Conservation (phyloP, 2,113 vertebrate species). For the Lophius piscatorius region DNA sequence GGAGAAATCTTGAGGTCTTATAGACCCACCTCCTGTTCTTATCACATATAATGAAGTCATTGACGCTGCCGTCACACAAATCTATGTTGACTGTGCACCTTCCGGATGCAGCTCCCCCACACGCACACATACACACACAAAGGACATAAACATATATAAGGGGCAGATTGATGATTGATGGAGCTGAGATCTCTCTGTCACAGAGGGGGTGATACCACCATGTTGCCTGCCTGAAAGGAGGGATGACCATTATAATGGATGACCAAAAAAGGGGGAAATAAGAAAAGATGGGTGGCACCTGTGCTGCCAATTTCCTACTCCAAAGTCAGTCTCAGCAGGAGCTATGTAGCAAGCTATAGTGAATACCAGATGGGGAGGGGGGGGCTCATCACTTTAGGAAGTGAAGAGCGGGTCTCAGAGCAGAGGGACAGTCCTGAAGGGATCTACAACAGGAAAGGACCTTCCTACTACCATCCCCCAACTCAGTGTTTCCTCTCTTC, state of each 20-base stretch:
- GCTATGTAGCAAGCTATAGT: conserved; percentile 44
- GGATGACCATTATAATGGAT: conserved; percentile 23
- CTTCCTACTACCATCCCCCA: conserved; percentile 64
- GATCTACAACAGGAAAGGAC: conserved; percentile 57
- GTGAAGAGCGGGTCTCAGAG: conserved; percentile 30
- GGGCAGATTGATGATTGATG: conserved; percentile 79
- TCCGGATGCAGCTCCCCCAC: conserved; percentile 59
- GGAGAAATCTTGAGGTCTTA: conserved; percentile 6
- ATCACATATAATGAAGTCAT: conserved; percentile 71
- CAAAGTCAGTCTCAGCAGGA: conserved; percentile 46
- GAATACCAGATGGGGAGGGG: conserved; percentile 1
- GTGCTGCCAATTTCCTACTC: conserved; percentile 43
- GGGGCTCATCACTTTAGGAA: conserved; percentile 36
- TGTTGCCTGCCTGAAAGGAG: conserved; percentile 56
- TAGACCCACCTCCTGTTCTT: conserved; percentile 43
- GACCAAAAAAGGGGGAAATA: conserved; percentile 18
- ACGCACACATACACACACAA: conserved; percentile 39
- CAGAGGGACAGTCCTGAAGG: conserved; percentile 46
- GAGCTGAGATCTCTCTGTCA: conserved; percentile 77
- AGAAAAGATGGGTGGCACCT: conserved; percentile 59
- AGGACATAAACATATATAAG: conserved; percentile 69
- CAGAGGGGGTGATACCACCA: conserved; percentile 57
- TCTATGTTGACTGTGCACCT: conserved; percentile 78
- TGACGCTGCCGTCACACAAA: conserved; percentile 70
- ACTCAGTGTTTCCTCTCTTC: conserved; percentile 50